Evolutionary conservation across 1,140 invertebrate species (phyloP).

Genomic region (Apis florea): DNA sequence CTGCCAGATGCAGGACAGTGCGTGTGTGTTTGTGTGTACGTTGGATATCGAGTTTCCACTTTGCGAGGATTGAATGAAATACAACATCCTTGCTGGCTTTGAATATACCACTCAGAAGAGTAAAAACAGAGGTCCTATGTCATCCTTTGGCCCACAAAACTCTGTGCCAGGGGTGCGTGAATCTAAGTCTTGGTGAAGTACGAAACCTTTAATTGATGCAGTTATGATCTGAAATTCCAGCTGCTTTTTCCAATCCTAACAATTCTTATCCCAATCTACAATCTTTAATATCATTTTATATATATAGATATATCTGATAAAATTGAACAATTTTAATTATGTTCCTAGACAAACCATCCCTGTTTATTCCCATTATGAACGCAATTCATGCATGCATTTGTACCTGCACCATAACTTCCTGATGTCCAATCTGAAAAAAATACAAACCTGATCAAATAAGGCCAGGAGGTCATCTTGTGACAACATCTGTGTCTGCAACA

Average conservation of each 20-base stretch:
- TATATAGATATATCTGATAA: conserved; percentile 44
- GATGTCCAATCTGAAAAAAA: conserved; percentile 54
- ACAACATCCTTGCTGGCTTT: conserved; percentile 54
- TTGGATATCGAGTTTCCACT: conserved; percentile 55
- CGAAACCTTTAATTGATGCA: conserved; percentile 60
- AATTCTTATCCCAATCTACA: conserved; percentile 43
- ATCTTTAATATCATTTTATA: conserved; percentile 53
- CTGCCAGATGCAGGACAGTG: conserved; percentile 52
- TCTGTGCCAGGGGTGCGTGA: conserved; percentile 62
- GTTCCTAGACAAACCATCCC: conserved; percentile 51
- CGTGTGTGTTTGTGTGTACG: conserved; percentile 59
- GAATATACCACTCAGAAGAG: conserved; percentile 58
- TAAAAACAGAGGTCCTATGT: conserved; percentile 59
- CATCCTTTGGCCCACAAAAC: conserved; percentile 60
- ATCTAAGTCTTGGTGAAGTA: conserved; percentile 63
- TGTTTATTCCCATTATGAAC: conserved; percentile 51
- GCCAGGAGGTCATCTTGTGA: conserved; percentile 55
- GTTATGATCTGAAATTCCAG: conserved; percentile 60
- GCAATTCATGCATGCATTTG: conserved; percentile 61
- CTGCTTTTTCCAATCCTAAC: conserved; percentile 46
- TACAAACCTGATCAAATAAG: conserved; percentile 58
- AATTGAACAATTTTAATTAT: conserved; percentile 51
- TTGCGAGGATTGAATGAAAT: conserved; percentile 57
- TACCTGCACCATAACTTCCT: conserved; percentile 60
- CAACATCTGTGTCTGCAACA: conserved; percentile 61